phyloP scores from a whole-genome alignment of 1,140 invertebrate genomes.

The Papilio helenus region DNA sequence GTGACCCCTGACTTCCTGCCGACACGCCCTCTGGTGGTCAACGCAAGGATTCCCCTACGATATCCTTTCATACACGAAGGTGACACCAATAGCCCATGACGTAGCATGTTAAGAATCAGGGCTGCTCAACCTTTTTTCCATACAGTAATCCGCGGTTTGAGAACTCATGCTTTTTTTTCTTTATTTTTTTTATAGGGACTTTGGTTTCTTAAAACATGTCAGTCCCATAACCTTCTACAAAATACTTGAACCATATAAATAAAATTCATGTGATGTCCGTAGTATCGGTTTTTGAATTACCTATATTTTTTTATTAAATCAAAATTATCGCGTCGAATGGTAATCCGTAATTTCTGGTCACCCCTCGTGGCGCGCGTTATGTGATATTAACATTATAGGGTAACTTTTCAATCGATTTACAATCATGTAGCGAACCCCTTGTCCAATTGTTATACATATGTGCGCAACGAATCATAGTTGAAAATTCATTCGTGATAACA shows the following conservation, averaged over 20 bases:
- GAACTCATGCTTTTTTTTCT: not conserved
- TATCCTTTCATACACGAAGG: slow-evolving; percentile 20
- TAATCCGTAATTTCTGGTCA: not conserved
- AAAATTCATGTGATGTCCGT: too few relatives aligned
- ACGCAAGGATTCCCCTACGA: slow-evolving; percentile 14
- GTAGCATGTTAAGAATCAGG: not conserved
- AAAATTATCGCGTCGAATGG: not conserved
- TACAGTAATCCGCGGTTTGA: not conserved
- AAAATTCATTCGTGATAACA: not conserved
- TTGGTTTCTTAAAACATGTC: too few relatives aligned
- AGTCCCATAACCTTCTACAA: too few relatives aligned
- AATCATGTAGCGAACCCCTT: slow-evolving; percentile 5
- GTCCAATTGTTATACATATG: not conserved
- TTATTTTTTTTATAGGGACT: too few relatives aligned
- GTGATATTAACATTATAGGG: not conserved
- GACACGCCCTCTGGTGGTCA: slow-evolving; percentile 7
- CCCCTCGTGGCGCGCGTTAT: not conserved
- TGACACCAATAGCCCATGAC: not conserved
- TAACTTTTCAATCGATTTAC: not conserved
- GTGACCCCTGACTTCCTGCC: slow-evolving; percentile 38
- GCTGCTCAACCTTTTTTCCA: not conserved
- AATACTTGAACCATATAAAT: too few relatives aligned
- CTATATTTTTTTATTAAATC: not conserved
- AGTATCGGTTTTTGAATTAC: too few relatives aligned
- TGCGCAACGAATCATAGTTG: not conserved